phyloP scores from a whole-genome alignment of 2,888 invertebrate genomes.

The Stenurella melanura region DNA sequence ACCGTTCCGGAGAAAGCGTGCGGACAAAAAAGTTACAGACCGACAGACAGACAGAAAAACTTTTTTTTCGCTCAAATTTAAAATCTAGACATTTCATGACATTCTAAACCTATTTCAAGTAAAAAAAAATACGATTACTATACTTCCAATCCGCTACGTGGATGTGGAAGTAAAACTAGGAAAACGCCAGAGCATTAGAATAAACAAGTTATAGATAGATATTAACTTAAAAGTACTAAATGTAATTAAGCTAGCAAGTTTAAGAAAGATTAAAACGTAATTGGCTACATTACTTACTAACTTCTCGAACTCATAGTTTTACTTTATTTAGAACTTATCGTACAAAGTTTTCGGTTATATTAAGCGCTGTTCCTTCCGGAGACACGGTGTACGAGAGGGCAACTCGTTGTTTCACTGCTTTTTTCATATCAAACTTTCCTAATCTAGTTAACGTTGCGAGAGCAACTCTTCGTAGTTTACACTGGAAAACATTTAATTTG shows the following conservation, averaged over 20 bases:
- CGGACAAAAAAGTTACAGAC: no score
- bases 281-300: not conserved
- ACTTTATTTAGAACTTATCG: conserved; percentile 3
- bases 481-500: not conserved
- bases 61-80: no score
- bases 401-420: not conserved
- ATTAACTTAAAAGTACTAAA: not conserved
- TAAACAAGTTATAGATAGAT: not conserved
- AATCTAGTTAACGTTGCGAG: not conserved
- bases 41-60: no score
- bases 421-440: not conserved
- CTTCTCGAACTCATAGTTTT: conserved; percentile 3
- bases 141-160: no score
- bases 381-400: conserved; percentile 2
- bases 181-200: not conserved
- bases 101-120: no score
- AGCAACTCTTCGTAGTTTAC: not conserved
- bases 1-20: no score
- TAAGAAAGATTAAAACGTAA: not conserved
- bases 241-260: not conserved
- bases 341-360: not conserved
- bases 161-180: not conserved
- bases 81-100: no score
- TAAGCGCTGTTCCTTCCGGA: not conserved
- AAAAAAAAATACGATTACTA: no score